Evolutionary conservation across 2,113 vertebrate species (phyloP).

Genomic region (Nesogale talazaci): DNA sequence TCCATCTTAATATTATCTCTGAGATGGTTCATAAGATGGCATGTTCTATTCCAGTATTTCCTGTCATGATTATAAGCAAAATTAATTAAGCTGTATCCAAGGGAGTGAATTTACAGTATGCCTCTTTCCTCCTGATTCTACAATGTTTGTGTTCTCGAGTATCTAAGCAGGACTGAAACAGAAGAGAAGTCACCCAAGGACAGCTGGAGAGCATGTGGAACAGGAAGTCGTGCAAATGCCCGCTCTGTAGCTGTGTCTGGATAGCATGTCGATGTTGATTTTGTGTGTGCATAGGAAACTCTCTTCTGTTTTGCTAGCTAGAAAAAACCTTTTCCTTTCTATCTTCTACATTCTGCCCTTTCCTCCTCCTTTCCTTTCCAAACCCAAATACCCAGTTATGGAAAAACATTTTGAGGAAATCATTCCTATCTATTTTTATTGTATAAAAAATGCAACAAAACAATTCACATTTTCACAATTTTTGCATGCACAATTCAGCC

Average conservation of each 20-base stretch:
- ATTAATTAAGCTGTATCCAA: slow-evolving; percentile 54
- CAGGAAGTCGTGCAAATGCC: background rate
- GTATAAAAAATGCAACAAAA: background rate
- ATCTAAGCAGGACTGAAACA: slow-evolving; percentile 29
- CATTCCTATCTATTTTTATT: background rate
- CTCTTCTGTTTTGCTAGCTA: background rate
- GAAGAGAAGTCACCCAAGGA: slow-evolving; percentile 48
- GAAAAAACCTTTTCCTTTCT: background rate
- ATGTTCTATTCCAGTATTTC: slow-evolving; percentile 57
- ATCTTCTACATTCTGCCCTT: background rate
- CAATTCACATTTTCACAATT: background rate
- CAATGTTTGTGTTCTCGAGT: slow-evolving; percentile 47
- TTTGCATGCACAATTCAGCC: background rate
- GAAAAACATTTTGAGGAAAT: background rate
- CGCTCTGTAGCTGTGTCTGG: background rate
- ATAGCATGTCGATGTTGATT: background rate
- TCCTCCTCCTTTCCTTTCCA: background rate
- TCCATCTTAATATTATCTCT: slow-evolving; percentile 45
- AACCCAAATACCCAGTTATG: background rate
- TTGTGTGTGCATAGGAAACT: background rate
- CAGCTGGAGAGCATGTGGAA: background rate
- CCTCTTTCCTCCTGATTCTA: background rate
- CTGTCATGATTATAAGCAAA: slow-evolving; percentile 64
- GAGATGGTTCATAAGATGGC: slow-evolving; percentile 54
- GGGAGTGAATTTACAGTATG: slow-evolving; percentile 30